A percentile compares a stretch with the other conserved stretches of the same genome.
Conservation (phyloP, 2,888 invertebrate species). For the Dioctria rufipes region DNA sequence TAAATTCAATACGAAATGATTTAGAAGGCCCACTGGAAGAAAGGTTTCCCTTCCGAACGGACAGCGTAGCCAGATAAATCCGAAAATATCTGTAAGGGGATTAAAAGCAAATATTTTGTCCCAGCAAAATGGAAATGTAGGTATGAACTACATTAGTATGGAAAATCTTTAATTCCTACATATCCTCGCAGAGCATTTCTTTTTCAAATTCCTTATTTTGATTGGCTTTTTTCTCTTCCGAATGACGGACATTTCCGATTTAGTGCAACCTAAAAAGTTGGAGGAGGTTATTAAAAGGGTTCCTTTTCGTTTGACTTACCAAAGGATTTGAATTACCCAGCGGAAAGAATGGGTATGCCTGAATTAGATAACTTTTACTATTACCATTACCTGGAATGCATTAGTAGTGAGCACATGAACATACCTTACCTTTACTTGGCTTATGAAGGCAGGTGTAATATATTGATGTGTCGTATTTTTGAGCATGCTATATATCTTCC, state of each 20-base stretch:
- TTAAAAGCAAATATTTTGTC: conserved; percentile 14
- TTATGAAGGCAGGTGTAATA: no score
- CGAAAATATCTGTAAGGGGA: neutral
- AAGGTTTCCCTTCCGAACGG: no score
- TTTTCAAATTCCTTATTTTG: conserved; percentile 16
- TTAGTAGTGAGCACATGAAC: no score
- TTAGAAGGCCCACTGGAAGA: neutral
- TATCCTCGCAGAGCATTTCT: no score
- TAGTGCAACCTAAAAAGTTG: neutral
- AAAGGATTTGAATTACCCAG: conserved; percentile 29
- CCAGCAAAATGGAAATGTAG: conserved; percentile 40
- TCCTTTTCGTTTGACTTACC: neutral
- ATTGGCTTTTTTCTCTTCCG: neutral
- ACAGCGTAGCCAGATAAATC: neutral
- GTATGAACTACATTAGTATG: conserved; percentile 40
- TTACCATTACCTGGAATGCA: no score
- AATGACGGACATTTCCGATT: neutral
- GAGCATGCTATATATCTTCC: no score
- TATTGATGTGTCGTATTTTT: no score
- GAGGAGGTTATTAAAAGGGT: conserved; percentile 30
- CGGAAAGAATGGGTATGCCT: no score
- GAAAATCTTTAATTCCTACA: neutral
- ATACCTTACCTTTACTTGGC: no score
- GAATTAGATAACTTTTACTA: no score
- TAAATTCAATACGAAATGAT: conserved; percentile 31